Evolutionary conservation across 1,140 invertebrate genomes (phyloP).

Genomic region (Pemphigus obesinymphae): DNA sequence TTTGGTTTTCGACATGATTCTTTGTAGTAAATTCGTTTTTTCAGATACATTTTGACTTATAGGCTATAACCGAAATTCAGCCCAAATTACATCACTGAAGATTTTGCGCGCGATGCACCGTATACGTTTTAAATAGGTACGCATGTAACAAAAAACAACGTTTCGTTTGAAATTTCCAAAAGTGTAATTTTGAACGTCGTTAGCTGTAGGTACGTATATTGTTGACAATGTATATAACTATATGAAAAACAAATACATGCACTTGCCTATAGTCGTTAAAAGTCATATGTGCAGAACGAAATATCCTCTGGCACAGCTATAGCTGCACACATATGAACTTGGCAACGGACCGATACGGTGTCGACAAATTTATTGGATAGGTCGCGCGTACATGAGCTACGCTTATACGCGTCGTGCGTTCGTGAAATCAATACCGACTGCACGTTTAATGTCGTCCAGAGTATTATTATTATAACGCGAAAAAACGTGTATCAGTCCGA

Average conservation of each 20-base stretch:
- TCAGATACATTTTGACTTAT: too few relatives aligned
- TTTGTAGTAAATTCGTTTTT: too few relatives aligned
- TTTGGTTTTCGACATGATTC: too few relatives aligned
- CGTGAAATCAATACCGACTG: slow-evolving; percentile 30
- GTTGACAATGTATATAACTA: too few relatives aligned
- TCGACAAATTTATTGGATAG: slow-evolving; percentile 26
- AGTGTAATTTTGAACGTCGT: too few relatives aligned
- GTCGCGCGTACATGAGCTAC: background rate
- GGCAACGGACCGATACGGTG: background rate
- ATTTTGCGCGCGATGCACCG: too few relatives aligned
- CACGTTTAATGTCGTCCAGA: background rate
- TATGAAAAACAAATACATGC: background rate
- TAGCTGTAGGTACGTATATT: too few relatives aligned
- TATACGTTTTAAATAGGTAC: too few relatives aligned
- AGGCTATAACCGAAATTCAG: too few relatives aligned
- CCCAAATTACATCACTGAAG: too few relatives aligned
- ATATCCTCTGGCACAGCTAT: background rate
- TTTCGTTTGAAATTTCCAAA: too few relatives aligned
- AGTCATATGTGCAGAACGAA: background rate
- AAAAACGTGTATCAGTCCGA: background rate
- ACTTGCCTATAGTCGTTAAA: background rate
- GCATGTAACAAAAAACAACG: too few relatives aligned
- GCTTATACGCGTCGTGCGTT: slow-evolving; percentile 1
- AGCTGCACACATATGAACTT: background rate
- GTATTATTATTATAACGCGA: background rate